Base-by-base conservation (phyloP, 2,797 vertebrate genomes). In the Anabas testudineus region DNA sequence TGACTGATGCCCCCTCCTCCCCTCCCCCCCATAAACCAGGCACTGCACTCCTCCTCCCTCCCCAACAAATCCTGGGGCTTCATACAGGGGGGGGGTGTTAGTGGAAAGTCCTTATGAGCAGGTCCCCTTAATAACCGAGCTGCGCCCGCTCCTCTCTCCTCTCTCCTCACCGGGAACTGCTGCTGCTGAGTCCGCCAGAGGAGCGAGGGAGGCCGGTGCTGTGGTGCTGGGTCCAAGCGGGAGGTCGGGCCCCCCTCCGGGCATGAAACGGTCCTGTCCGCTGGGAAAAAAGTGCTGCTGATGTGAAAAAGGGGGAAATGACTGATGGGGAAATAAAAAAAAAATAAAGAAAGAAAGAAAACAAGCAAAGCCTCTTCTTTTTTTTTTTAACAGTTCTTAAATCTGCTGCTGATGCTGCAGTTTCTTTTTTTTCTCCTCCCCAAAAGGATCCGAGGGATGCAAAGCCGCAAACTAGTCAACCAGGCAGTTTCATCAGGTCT, bases 101-200 rank as follows among this genome's bases (percentile, higher is more conserved):
- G 64, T 74, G 74, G 73, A 37, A n/a, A 62, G 78, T 87, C 82
- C 73, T 64, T 67, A 10, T 37, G 70, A 71, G 65, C 58, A 48
- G 59, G 30, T 53, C 36, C 41, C 41, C 67, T 39, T 45, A 66
- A 60, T 47, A 43, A 30, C 39, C 10, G 57, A n/a, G 22, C 48
- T 14, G 42, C 30, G 57, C 58, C 59, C 39, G 73, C 36, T 83
- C 69, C 65, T 77, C 65, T 68, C 36, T 83, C 69, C 65, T 77
- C 65, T 68, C 81, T 81, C 53, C 89, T 88, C 85, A 87, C 88
- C 83, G 84, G 83, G 84, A 77, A 77, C 46, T 76, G 81, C 88
- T 72, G 82, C 87, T 52, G 46, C 24, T 53, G 78, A 67, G 78
- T 70, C 77, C 68, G 84, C 49, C 74, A 60, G 74, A 71, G 67